Evolutionary conservation across 2,113 vertebrate species (phyloP).

Genomic region (Galemys pyrenaicus): DNA sequence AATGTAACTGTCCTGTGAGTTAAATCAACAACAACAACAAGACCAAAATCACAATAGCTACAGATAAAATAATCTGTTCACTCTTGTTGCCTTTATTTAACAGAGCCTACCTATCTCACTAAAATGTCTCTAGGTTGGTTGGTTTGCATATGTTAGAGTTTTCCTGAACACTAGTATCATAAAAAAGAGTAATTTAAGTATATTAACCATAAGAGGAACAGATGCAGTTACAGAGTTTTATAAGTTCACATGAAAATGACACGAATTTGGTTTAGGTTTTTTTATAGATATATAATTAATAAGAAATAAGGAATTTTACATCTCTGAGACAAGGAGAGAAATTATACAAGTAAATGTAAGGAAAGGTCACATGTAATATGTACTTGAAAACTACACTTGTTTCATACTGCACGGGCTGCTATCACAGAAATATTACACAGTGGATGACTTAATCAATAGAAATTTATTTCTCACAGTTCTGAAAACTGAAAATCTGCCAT

Average conservation of each 20-base stretch:
- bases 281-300: background rate
- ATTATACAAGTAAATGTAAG: background rate
- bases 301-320: background rate
- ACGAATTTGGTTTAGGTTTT: background rate
- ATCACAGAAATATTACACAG: background rate
- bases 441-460: background rate
- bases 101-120: background rate
- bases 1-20: background rate
- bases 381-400: background rate
- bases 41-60: background rate
- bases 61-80: background rate
- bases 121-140: background rate
- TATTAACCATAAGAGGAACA: background rate
- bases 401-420: background rate
- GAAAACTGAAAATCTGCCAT: background rate
- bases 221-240: background rate
- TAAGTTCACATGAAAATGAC: background rate
- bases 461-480: background rate
- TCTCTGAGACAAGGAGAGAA: background rate
- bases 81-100: background rate
- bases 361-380: background rate
- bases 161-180: background rate
- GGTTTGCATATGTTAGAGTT: background rate
- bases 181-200: background rate
- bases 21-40: background rate